A percentile compares a stretch with the other conserved stretches of the same genome.
These are phyloP conservation scores for Meloe dianella DNA, from an alignment of 2,888 invertebrate genomes.

Conservation along the genomic window DNA sequence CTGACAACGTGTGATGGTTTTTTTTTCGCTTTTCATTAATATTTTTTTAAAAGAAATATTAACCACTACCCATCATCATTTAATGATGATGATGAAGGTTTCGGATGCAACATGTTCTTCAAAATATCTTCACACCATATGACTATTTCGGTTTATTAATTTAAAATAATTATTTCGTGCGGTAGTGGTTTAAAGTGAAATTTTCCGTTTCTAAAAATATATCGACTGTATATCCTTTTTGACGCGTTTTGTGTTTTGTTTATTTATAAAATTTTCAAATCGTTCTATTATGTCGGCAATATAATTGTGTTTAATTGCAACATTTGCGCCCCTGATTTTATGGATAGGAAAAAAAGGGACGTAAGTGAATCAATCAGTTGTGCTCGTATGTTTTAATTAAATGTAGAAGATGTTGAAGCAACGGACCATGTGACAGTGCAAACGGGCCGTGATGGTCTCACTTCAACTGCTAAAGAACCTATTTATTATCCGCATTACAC, in stretches of 20 bases:
- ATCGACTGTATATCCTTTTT: slow-evolving; percentile 4
- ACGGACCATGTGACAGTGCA: slow-evolving; percentile 56
- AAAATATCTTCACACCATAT: slow-evolving; percentile 9
- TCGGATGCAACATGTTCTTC: slow-evolving; percentile 11
- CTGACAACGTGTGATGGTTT: slow-evolving; percentile 37
- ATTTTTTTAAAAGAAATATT: background rate
- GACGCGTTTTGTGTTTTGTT: background rate
- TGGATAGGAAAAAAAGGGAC: slow-evolving; percentile 19
- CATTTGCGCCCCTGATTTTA: slow-evolving; percentile 11
- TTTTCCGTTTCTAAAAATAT: slow-evolving; percentile 9
- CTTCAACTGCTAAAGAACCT: slow-evolving; percentile 58
- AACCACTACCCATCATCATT: slow-evolving; percentile 12
- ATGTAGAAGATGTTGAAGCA: slow-evolving; percentile 51
- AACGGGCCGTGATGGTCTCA: slow-evolving; percentile 58
- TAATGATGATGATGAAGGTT: slow-evolving; percentile 7
- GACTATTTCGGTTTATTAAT: slow-evolving; percentile 6
- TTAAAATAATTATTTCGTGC: slow-evolving; percentile 1
- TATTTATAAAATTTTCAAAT: slow-evolving; percentile 6
- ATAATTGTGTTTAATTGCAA: slow-evolving; percentile 25
- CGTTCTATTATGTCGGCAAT: slow-evolving; percentile 10
- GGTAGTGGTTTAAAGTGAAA: slow-evolving; percentile 8
- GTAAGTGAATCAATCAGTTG: slow-evolving; percentile 53
- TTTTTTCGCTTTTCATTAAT: slow-evolving; percentile 23
- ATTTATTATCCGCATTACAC: slow-evolving; percentile 48
- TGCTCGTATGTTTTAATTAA: slow-evolving; percentile 58